Evolutionary conservation across 2,888 invertebrate genomes (phyloP), one percentile per base, ranked within the genome.

Genomic region (Leptinotarsa juncta): DNA sequence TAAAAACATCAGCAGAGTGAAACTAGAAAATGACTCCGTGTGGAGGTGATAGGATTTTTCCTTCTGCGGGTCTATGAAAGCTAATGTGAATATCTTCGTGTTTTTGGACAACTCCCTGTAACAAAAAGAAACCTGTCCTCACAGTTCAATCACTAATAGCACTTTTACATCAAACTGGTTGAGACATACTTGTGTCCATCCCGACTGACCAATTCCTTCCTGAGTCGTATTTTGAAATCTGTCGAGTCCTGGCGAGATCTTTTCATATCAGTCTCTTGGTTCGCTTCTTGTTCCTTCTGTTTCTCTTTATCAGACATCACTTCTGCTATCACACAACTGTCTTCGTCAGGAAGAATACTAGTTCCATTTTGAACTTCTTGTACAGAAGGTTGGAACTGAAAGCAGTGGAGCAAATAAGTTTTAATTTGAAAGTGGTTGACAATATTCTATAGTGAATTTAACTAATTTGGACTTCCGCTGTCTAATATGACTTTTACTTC

Each of bases 151-250:
- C 26, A 7, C 26, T 16, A 23, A 12, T 23, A 12, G 3, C 23
- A 12, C 15, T 50, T 20, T 23, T 1, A 50, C 4, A 50, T 51
- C 4, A 15, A 0, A 51, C n/a, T 16, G 15, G 51, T 5, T 16
- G 2, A 51, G n/a, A 16, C 89, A 90, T 90, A 95, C 95, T 92
- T 94, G 88, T 94, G 93, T 69, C 94, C 94, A 88, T 96, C 95
- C 84, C 96, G 91, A 86, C 93, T 94, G 80, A 96, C 94, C 73
- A 97, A 90, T 87, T 97, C 97, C 86, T 95, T 94, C 83, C 94
- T 90, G 82, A 97, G 90, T 85, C 94, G 89, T 86, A 93, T 91
- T 89, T 95, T 93, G 88, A 96, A 94, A 87, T 95, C 94, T 86
- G 95, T 94, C 65, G 94, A 93, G 85, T 94, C 93, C 86, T 92